Conservation (phyloP, 1,140 invertebrate species). For the Hydropsyche tenuis region DNA sequence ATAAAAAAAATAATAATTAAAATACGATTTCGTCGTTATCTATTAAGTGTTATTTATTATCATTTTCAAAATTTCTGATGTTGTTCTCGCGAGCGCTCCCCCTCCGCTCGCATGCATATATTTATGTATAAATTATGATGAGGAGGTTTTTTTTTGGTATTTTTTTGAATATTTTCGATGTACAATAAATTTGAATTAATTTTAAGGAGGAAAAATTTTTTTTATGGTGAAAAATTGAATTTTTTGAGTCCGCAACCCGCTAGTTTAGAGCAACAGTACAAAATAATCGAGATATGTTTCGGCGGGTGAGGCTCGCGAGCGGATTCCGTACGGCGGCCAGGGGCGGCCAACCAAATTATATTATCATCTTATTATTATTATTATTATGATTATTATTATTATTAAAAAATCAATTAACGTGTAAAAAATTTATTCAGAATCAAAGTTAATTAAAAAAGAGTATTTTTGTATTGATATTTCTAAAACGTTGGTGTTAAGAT, state of each 20-base stretch:
- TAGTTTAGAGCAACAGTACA: constrained; percentile 65
- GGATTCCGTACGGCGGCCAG: constrained; percentile 32
- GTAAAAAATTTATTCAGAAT: constrained; percentile 63
- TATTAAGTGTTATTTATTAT: constrained; percentile 47
- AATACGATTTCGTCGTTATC: constrained; percentile 50
- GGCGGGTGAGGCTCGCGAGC: constrained; percentile 37
- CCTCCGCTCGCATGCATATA: constrained; percentile 48
- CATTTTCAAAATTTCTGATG: constrained; percentile 50
- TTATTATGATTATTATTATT: constrained; percentile 50
- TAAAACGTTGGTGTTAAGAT: constrained; percentile 63
- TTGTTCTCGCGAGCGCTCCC: constrained; percentile 44
- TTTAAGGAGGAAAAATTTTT: constrained; percentile 38
- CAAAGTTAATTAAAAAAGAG: constrained; percentile 54
- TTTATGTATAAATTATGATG: constrained; percentile 40
- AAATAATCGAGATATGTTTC: constrained; percentile 51
- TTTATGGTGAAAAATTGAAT: constrained; percentile 27
- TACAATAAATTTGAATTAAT: not conserved
- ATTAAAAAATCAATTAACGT: constrained; percentile 49
- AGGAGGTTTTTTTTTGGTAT: not conserved
- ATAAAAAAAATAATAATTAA: constrained; percentile 39
- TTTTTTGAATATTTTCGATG: not conserved
- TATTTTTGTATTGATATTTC: constrained; percentile 68
- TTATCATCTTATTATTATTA: constrained; percentile 50
- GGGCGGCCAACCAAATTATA: constrained; percentile 46
- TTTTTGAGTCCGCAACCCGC: constrained; percentile 43